Percentiles rank a stretch among this genome's conserved stretches.
Evolutionary conservation across 1,140 invertebrate genomes (phyloP).

Genomic region (Conus betulinus): DNA sequence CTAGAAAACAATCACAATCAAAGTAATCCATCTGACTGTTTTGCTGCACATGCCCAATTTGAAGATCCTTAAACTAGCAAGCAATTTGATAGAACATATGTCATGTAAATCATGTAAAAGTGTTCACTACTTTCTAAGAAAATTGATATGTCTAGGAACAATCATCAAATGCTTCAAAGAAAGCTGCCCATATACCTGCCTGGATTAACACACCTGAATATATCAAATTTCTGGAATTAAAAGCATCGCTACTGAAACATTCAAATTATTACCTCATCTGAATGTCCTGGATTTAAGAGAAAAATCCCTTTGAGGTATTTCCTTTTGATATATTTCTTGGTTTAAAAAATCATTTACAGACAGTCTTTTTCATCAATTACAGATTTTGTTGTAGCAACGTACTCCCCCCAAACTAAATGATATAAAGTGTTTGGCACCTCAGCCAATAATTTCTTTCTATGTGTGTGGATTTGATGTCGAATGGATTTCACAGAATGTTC

Average conservation of each 20-base stretch:
- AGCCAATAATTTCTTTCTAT: not conserved
- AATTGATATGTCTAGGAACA: not conserved
- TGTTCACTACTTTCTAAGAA: not conserved
- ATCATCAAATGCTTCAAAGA: not conserved
- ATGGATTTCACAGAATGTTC: not conserved
- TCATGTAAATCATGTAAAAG: not conserved
- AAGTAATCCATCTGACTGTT: not conserved
- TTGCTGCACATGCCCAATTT: not conserved
- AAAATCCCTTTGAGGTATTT: not conserved
- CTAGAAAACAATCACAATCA: conserved; percentile 15
- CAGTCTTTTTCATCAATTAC: not conserved
- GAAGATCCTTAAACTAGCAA: not conserved
- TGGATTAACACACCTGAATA: not conserved
- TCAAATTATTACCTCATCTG: not conserved
- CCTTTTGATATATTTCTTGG: not conserved
- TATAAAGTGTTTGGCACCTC: not conserved
- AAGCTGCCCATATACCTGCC: not conserved
- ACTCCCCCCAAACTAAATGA: not conserved
- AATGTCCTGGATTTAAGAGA: not conserved
- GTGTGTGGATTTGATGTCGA: not conserved
- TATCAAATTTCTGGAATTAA: not conserved
- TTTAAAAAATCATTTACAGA: not conserved
- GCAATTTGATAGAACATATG: not conserved
- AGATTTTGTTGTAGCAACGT: not conserved
- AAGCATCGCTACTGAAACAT: not conserved